Conservation (phyloP, 2,113 vertebrate genomes). For the Bungarus multicinctus region DNA sequence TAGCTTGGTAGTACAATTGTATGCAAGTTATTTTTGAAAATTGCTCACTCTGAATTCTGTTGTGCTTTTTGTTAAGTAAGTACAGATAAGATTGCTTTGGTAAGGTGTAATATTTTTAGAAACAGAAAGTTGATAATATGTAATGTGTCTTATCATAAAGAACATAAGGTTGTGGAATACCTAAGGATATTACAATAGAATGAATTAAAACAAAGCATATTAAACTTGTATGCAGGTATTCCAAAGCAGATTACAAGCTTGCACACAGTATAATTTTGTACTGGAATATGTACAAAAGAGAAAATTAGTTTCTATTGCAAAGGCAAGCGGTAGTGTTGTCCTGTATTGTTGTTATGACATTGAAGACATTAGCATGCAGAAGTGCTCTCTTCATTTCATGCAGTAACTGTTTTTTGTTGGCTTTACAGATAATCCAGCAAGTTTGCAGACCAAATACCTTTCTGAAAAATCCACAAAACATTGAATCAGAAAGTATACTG, state of each 20-base stretch:
- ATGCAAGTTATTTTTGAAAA: not conserved
- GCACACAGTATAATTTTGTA: slow-evolving; percentile 62
- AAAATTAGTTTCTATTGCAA: slow-evolving; percentile 62
- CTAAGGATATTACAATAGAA: slow-evolving; percentile 33
- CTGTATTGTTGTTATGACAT: slow-evolving; percentile 59
- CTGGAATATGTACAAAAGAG: slow-evolving; percentile 61
- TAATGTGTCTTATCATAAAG: not conserved
- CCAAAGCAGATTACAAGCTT: slow-evolving; percentile 67
- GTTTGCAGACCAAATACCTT: slow-evolving; percentile 67
- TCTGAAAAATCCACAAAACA: slow-evolving; percentile 61
- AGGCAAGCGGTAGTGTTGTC: slow-evolving; percentile 53
- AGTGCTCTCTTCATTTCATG: slow-evolving; percentile 53
- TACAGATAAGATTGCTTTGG: not conserved
- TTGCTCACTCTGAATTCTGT: not conserved
- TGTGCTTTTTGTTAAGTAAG: not conserved
- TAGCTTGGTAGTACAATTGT: not conserved
- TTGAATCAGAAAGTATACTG: slow-evolving; percentile 44
- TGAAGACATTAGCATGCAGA: slow-evolving; percentile 70
- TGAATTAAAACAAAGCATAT: slow-evolving; percentile 15
- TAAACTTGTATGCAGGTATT: slow-evolving; percentile 58
- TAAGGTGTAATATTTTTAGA: slow-evolving; percentile 38
- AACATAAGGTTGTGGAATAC: slow-evolving; percentile 4
- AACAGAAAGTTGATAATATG: slow-evolving; percentile 39
- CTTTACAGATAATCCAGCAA: slow-evolving; percentile 71
- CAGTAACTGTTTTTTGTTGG: slow-evolving; percentile 65